A percentile compares a stretch with the other conserved stretches of the same genome.
These are phyloP conservation scores for Drosophila paracracens DNA, from an alignment of 2,888 invertebrate genomes.

Conservation along the genomic window DNA sequence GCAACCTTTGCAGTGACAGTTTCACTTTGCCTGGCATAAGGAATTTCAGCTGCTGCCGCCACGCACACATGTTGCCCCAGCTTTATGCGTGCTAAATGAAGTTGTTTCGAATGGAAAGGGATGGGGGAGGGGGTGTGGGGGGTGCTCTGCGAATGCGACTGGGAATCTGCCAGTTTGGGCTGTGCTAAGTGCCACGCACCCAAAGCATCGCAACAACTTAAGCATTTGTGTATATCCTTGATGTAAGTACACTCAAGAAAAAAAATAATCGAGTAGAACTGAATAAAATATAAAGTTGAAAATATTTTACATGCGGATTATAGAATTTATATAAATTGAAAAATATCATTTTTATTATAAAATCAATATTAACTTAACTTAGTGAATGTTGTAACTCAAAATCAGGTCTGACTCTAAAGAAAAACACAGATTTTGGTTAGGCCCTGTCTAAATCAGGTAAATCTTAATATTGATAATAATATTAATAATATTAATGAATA, in stretches of 20 bases:
- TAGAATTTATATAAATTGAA: neutral
- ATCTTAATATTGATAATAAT: neutral
- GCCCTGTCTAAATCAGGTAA: neutral
- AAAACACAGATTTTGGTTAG: neutral
- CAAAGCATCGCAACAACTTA: slow-evolving; percentile 9
- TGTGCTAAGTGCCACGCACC: slow-evolving; percentile 26
- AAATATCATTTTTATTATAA: neutral
- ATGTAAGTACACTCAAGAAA: neutral
- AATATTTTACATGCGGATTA: neutral
- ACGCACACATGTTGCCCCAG: slow-evolving; percentile 71
- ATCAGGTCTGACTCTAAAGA: neutral
- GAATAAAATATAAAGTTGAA: neutral
- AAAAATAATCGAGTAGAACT: neutral
- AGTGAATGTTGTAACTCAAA: neutral
- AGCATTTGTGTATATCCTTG: slow-evolving; percentile 1
- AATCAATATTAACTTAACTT: neutral
- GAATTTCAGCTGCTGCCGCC: slow-evolving; percentile 62
- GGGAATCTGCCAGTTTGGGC: neutral
- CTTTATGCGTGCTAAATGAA: slow-evolving; percentile 77
- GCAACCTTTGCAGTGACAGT: slow-evolving; percentile 70
- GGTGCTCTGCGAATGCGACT: neutral
- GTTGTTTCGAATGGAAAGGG: slow-evolving; percentile 48
- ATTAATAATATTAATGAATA: neutral
- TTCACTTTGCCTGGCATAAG: slow-evolving; percentile 75
- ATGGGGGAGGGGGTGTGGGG: neutral